Conservation (phyloP, 2,797 vertebrate species). For the Scolopax bukidnonensis region DNA sequence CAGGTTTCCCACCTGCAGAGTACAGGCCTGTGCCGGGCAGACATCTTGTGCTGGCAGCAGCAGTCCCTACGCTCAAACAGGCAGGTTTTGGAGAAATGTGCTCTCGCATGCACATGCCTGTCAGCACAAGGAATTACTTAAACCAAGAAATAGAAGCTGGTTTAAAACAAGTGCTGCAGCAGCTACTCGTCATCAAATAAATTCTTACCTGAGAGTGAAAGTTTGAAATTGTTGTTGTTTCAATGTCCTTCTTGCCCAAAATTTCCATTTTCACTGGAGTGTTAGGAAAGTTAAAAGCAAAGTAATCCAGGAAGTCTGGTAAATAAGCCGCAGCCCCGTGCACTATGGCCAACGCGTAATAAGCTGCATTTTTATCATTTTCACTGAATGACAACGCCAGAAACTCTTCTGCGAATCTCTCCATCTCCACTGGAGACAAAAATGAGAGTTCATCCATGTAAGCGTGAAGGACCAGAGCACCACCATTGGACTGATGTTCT, state of each 20-base stretch:
- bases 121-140: background rate
- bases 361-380: conserved; percentile 88
- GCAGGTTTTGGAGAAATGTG: background rate
- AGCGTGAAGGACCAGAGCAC: conserved; percentile 91
- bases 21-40: background rate
- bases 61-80: background rate
- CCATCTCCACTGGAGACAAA: conserved; percentile 90
- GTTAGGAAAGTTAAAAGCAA: conserved; percentile 98
- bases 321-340: conserved; percentile 94
- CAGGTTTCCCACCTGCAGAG: background rate
- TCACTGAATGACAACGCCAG: conserved; percentile 92
- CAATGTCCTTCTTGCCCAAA: conserved; percentile 98
- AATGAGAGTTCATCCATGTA: conserved; percentile 95
- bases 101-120: background rate
- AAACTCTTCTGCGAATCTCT: conserved; percentile 93
- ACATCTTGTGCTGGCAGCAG: background rate
- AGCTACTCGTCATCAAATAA: background rate
- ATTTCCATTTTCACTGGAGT: conserved; percentile 99
- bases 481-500: conserved; percentile 94
- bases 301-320: conserved; percentile 98
- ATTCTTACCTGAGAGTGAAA: conserved; percentile 96
- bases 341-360: conserved; percentile 93
- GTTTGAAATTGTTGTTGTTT: conserved; percentile 97
- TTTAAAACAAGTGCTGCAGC: background rate
- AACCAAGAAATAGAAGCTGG: background rate